phyloP scores from a whole-genome alignment of 2,113 vertebrate genomes.

The Hucho hucho region DNA sequence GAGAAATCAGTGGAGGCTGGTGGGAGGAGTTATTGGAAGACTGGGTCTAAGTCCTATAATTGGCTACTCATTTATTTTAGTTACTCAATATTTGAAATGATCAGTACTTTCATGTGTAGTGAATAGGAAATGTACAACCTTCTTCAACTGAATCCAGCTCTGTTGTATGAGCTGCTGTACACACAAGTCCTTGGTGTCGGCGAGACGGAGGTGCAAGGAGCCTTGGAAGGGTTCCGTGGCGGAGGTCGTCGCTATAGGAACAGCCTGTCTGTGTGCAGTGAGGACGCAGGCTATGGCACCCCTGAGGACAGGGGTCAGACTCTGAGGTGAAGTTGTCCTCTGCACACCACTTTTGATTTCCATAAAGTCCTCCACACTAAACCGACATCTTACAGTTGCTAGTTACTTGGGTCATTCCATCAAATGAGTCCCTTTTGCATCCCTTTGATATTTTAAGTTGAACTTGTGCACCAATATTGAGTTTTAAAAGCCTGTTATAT shows the following conservation, averaged over 20 bases:
- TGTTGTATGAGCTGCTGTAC: constrained; percentile 93
- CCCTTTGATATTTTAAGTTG: too few relatives aligned
- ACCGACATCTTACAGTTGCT: neutral
- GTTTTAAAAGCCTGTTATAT: too few relatives aligned
- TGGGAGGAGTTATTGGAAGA: too few relatives aligned
- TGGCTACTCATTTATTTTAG: too few relatives aligned
- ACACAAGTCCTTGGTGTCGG: constrained; percentile 86
- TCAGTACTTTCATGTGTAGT: neutral
- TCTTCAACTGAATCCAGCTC: constrained; percentile 65
- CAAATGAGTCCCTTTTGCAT: neutral
- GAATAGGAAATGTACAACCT: neutral
- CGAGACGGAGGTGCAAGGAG: constrained; percentile 77
- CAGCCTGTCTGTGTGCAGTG: constrained; percentile 77
- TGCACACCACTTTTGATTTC: neutral
- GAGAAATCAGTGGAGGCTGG: neutral
- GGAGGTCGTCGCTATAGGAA: constrained; percentile 86
- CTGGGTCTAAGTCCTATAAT: too few relatives aligned
- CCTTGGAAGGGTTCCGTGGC: constrained; percentile 78
- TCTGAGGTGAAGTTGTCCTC: neutral
- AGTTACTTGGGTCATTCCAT: neutral
- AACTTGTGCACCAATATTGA: too few relatives aligned
- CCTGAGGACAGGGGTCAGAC: constrained; percentile 70
- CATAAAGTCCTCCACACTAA: neutral
- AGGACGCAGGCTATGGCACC: constrained; percentile 77
- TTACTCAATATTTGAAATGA: too few relatives aligned